Percentiles rank a stretch among this genome's conserved stretches.
These are phyloP conservation scores for Caenorhabditis macrosperma DNA, from an alignment of 2,888 invertebrate species.

Conservation along the genomic window DNA sequence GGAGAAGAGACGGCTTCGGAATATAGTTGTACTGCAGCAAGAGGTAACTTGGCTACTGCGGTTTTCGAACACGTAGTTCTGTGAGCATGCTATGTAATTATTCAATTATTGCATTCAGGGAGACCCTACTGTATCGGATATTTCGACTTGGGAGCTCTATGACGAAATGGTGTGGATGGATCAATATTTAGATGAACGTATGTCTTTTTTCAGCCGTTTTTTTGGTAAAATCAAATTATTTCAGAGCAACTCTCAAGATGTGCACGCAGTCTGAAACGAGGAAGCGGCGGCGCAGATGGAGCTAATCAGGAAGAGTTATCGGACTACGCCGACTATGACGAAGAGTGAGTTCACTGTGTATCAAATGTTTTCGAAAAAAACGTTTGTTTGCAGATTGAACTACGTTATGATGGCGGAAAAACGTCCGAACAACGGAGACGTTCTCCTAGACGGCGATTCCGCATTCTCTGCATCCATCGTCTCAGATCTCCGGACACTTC, in stretches of 20 bases:
- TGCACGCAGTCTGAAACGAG: conserved; percentile 60
- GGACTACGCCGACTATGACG: conserved; percentile 60
- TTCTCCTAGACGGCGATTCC: conserved; percentile 74
- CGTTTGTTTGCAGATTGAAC: conserved; percentile 21
- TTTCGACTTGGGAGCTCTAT: conserved; percentile 72
- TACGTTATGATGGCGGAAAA: conserved; percentile 53
- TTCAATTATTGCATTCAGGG: conserved; percentile 26
- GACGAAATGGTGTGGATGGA: conserved; percentile 75
- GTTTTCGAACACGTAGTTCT: background rate
- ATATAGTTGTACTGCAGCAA: conserved; percentile 3
- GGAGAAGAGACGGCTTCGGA: conserved; percentile 69
- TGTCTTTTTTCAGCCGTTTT: conserved; percentile 31
- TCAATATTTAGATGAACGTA: conserved; percentile 73
- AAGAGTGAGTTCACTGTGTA: conserved; percentile 59
- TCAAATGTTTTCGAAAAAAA: background rate
- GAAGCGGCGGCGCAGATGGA: background rate
- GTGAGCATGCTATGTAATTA: background rate
- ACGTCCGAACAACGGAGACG: conserved; percentile 47
- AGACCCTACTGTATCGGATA: conserved; percentile 45
- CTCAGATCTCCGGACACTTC: conserved; percentile 71
- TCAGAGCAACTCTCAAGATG: conserved; percentile 54
- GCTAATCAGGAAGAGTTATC: conserved; percentile 61
- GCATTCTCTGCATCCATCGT: conserved; percentile 76
- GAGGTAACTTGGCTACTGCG: background rate
- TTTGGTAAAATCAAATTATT: conserved; percentile 5